Evolutionary conservation across 2,113 vertebrate genomes (phyloP).

Genomic region (Eulemur rufifrons): DNA sequence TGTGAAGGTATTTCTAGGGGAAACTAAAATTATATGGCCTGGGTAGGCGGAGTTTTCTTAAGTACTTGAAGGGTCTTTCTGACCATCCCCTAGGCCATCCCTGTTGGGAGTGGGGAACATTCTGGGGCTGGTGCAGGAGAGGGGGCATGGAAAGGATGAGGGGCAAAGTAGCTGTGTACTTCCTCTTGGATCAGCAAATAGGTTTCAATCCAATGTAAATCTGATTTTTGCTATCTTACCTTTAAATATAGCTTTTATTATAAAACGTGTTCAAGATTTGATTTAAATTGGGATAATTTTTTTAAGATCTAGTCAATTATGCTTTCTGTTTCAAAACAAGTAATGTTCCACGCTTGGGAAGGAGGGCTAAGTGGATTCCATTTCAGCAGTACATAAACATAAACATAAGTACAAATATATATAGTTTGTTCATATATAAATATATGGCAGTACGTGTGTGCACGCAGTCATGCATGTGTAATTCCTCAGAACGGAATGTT

Average conservation of each 20-base stretch:
- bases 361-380: background rate
- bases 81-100: background rate
- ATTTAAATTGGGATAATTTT: background rate
- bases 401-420: background rate
- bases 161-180: too few relatives aligned
- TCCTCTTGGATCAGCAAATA: background rate
- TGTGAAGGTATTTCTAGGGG: background rate
- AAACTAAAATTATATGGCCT: background rate
- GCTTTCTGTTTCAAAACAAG: slow-evolving; percentile 40
- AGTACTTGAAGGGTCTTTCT: background rate
- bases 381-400: background rate
- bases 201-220: background rate
- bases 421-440: background rate
- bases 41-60: background rate
- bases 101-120: background rate
- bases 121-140: background rate
- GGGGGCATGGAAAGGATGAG: too few relatives aligned
- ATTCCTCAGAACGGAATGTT: background rate
- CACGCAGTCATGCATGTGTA: fast-evolving
- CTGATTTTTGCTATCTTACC: background rate
- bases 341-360: background rate
- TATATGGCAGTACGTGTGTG: background rate
- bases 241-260: slow-evolving; percentile 10
- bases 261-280: slow-evolving; percentile 12
- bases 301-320: background rate